phyloP scores from a whole-genome alignment of 1,140 invertebrate species.

The Lutraria rhynchaena region DNA sequence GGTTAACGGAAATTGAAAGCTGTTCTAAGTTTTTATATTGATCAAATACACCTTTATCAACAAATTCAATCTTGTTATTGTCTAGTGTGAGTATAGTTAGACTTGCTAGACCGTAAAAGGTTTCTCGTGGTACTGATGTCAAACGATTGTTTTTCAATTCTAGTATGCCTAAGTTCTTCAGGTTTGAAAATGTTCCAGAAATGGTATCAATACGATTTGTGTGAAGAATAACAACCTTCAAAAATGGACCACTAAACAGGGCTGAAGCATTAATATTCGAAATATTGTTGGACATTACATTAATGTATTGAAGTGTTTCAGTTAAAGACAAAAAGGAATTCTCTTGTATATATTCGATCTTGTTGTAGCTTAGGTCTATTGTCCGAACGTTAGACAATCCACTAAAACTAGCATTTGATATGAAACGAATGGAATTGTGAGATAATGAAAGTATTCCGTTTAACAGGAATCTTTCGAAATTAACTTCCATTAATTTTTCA shows the following conservation, averaged over 20 bases:
- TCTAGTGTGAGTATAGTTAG: neutral
- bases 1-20: neutral
- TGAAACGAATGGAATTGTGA: slow-evolving; percentile 2
- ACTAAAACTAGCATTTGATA: neutral
- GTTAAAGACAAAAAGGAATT: slow-evolving; percentile 1
- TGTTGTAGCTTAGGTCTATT: slow-evolving; percentile 12
- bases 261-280: slow-evolving; percentile 3
- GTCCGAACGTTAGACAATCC: slow-evolving; percentile 12
- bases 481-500: neutral
- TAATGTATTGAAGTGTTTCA: slow-evolving; percentile 7
- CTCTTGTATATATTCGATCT: slow-evolving; percentile 2
- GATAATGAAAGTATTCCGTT: slow-evolving; percentile 12
- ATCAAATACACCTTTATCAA: slow-evolving; percentile 12
- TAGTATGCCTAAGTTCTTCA: neutral
- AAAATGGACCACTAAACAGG: neutral
- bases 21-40: neutral
- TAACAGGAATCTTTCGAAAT: slow-evolving; percentile 17
- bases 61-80: slow-evolving; percentile 5
- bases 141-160: slow-evolving; percentile 11
- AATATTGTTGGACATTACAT: neutral
- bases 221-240: neutral
- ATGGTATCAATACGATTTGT: slow-evolving; percentile 3
- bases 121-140: neutral
- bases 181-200: neutral
- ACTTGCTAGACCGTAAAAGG: neutral